Percentiles rank a stretch among this genome's conserved stretches.
These are phyloP conservation scores for human DNA, from an alignment of 2,113 vertebrate species.

Conservation along the genomic window GRCh38 chr9:137516001-137516500, in stretches of 20 bases:
- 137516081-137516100: too few relatives aligned
- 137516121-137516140: too few relatives aligned
- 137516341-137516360: background rate
- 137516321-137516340: background rate
- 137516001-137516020: background rate
- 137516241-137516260: too few relatives aligned
- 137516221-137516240: background rate
- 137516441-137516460: background rate
- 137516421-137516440: background rate
- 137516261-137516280: background rate
- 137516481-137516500: background rate
- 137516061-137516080: too few relatives aligned
- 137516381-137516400: background rate
- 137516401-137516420: background rate
- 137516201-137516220: background rate
- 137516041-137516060: too few relatives aligned
- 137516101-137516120: background rate
- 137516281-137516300: accelerated
- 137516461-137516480: background rate
- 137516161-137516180: too few relatives aligned
- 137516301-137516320: background rate
- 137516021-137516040: too few relatives aligned
- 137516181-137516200: background rate
- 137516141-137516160: background rate
- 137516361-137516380: background rate